Evolutionary conservation across 2,888 invertebrate species (phyloP).

Genomic region (Elysia crispata): DNA sequence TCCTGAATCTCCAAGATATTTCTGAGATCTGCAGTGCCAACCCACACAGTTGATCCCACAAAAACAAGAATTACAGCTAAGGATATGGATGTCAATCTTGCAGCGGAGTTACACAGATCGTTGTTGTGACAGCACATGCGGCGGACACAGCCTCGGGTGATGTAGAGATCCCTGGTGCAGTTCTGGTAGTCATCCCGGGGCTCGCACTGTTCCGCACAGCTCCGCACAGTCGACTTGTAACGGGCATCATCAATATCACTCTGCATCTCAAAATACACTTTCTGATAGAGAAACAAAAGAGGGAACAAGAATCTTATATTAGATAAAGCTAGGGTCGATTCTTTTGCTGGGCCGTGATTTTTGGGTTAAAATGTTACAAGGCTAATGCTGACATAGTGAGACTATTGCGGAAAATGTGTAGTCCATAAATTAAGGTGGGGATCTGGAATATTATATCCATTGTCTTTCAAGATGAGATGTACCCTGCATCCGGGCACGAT

Average conservation of each 20-base stretch:
- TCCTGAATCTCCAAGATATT: no score
- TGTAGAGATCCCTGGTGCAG: slow-evolving; percentile 58
- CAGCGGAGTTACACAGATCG: slow-evolving; percentile 62
- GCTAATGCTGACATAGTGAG: no score
- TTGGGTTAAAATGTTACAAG: no score
- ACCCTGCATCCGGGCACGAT: no score
- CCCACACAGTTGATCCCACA: no score
- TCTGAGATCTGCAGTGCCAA: no score
- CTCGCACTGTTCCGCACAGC: slow-evolving; percentile 63
- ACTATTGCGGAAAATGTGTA: no score
- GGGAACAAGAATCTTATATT: background rate
- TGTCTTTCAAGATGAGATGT: no score
- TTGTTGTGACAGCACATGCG: slow-evolving; percentile 63
- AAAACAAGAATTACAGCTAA: background rate
- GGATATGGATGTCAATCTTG: background rate
- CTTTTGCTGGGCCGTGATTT: no score
- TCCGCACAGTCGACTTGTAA: slow-evolving; percentile 62
- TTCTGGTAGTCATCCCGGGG: slow-evolving; percentile 63
- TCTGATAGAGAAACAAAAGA: slow-evolving; percentile 58
- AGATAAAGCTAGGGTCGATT: background rate
- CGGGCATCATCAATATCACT: slow-evolving; percentile 55
- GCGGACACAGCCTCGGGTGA: slow-evolving; percentile 62
- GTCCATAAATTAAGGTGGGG: no score
- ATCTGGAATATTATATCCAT: no score
- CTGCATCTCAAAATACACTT: slow-evolving; percentile 65